Evolutionary conservation across 2,888 invertebrate species (phyloP), one percentile per base, ranked within the genome.

Genomic region (Plagodis pulveraria): DNA sequence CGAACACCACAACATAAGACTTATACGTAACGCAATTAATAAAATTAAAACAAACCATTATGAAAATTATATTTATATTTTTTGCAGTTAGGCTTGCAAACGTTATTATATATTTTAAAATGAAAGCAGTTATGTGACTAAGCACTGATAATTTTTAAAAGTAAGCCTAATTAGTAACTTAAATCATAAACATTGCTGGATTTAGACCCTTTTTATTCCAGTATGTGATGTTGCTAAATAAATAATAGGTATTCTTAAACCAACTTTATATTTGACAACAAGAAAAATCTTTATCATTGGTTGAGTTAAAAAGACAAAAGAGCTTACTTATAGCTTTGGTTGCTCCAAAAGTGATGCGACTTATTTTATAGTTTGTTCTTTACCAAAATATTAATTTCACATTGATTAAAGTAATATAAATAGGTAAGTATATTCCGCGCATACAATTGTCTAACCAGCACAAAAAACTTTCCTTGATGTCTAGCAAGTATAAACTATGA

Each of bases 71-170:
- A 9, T 40, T 41, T 56, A 45, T 41, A 38, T 56, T 61, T 9
- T 22, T 45, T 43, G 47, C 8, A 56, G 58, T 46, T 33, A 49
- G 10, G 60, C 43, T 59, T 47, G 42, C 34, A 55, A 61, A 43
- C 22, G 22, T 22, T 22, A 22, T 4, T 22, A 22, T 22, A 22
- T 22, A 35, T 12, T 45, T 36, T 51, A 47, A 55, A 47, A 34
- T 54, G 48, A 11, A 64, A 64, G 62, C 62, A 54, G 38, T 48
- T 42, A 42, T 40, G 40, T 64, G 43, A 47, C 43, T 22, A 50
- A 56, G 56, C 47, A 38, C 40, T 35, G 12, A 46, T 45, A 51
- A 51, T 51, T 12, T 51, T 42, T 58, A 46, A 42, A 51, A 48
- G 12, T 40, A 48, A 52, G 38, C 44, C 40, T 49, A 50, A 56